These are phyloP conservation scores for Pachyrhynchus sulphureomaculatus DNA, from an alignment of 1,140 invertebrate genomes.

Conservation along the genomic window DNA sequence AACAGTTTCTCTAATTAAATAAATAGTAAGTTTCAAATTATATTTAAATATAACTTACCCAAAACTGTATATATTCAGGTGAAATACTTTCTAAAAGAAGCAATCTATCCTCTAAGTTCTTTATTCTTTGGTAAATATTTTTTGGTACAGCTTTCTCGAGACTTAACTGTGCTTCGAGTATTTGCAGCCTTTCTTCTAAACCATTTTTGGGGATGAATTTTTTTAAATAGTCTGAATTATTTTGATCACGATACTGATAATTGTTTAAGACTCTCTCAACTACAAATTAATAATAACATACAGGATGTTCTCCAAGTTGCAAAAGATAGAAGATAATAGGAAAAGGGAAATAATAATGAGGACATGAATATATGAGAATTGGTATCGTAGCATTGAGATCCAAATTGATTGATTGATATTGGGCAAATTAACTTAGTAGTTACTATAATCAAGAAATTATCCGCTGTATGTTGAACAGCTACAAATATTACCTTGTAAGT, in stretches of 20 bases:
- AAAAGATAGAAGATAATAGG: no score
- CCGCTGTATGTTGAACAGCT: no score
- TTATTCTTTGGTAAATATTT: conserved; percentile 63
- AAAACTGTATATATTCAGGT: conserved; percentile 68
- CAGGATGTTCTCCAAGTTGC: no score
- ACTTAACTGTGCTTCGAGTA: conserved; percentile 59
- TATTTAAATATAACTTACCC: conserved; percentile 58
- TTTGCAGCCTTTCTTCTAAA: conserved; percentile 60
- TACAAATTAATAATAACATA: conserved; percentile 43
- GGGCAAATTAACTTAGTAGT: no score
- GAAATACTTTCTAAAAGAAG: conserved; percentile 67
- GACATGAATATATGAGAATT: no score
- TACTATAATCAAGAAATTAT: no score
- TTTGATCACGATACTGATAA: conserved; percentile 51
- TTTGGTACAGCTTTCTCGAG: conserved; percentile 57
- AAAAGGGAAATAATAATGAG: no score
- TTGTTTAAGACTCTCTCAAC: conserved; percentile 62
- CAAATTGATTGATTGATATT: no score
- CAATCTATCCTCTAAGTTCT: conserved; percentile 66
- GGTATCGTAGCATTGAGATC: no score
- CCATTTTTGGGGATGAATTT: conserved; percentile 46
- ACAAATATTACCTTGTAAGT: conserved; percentile 72
- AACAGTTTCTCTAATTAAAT: no score
- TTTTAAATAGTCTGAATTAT: conserved; percentile 44
- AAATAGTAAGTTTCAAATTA: no score